Conservation (phyloP, 2,888 invertebrate species). For the Xanthia togata region DNA sequence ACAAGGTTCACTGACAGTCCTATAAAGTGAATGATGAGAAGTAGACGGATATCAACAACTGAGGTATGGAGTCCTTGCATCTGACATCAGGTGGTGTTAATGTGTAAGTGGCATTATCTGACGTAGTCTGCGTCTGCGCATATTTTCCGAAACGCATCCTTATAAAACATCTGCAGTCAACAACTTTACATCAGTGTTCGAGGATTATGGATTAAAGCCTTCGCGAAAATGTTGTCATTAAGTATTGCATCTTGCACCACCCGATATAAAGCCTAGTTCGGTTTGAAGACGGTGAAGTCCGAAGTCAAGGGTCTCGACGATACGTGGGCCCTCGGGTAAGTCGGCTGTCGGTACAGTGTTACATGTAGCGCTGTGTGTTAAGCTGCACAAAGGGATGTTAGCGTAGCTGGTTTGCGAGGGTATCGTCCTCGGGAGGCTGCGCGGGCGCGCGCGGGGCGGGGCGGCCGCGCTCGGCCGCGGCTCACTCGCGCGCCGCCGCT, state of each 20-base stretch:
- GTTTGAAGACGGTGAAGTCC: background rate
- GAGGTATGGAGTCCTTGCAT: background rate
- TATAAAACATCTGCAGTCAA: constrained; percentile 23
- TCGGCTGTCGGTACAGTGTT: constrained; percentile 49
- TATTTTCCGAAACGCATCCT: constrained; percentile 3
- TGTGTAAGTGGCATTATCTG: constrained; percentile 1
- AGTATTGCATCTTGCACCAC: constrained; percentile 28
- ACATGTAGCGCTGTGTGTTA: constrained; percentile 59
- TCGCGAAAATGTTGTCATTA: background rate
- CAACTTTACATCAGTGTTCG: background rate
- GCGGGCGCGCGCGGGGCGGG: constrained; percentile 61
- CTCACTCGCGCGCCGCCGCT: constrained; percentile 86
- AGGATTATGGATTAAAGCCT: constrained; percentile 31
- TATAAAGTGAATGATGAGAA: constrained; percentile 6
- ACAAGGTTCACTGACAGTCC: background rate
- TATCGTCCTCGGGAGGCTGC: constrained; percentile 84
- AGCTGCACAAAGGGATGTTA: constrained; percentile 70
- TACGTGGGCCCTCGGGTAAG: constrained; percentile 50
- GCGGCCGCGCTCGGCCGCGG: constrained; percentile 48
- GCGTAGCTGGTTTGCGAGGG: constrained; percentile 74
- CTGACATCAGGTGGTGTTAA: background rate
- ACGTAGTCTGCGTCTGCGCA: constrained; percentile 11
- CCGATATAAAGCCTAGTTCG: constrained; percentile 25
- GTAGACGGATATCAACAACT: background rate
- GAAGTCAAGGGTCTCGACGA: constrained; percentile 37